A percentile compares a stretch with the other conserved stretches of the same genome.
phyloP scores from a whole-genome alignment of 53 echinoderm and acorn worm species.

The Echinarachnius parma region DNA sequence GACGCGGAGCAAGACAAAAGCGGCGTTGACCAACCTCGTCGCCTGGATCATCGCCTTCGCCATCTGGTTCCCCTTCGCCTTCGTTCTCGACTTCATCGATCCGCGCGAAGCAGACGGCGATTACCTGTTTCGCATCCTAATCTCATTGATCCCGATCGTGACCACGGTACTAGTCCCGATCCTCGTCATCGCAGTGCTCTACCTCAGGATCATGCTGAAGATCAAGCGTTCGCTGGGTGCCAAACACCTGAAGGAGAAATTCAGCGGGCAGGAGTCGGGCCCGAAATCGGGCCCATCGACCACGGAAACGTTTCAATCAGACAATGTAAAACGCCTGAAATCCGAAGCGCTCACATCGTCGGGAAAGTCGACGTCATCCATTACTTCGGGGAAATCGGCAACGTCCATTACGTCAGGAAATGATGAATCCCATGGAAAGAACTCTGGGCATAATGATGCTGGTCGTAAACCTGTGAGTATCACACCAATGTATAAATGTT shows the following conservation, averaged over 20 bases:
- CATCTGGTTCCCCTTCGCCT: conserved; percentile 8
- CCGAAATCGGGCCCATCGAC: not conserved
- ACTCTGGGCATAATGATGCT: too few relatives aligned
- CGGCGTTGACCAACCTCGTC: not conserved
- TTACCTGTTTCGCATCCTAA: not conserved
- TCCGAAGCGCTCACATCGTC: too few relatives aligned
- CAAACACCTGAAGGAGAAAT: not conserved
- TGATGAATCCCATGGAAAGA: too few relatives aligned
- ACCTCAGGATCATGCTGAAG: conserved; percentile 6
- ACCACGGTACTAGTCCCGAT: not conserved
- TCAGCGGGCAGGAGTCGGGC: not conserved
- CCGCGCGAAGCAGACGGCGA: not conserved
- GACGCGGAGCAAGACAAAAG: not conserved
- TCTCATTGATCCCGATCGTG: not conserved
- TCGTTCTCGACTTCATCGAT: not conserved
- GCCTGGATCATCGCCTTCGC: not conserved
- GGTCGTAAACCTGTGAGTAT: too few relatives aligned
- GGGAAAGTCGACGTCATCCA: too few relatives aligned
- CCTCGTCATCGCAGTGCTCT: conserved; percentile 2
- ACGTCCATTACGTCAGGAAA: too few relatives aligned
- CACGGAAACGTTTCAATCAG: too few relatives aligned
- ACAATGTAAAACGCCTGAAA: too few relatives aligned
- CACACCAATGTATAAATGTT: too few relatives aligned
- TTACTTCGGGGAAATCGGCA: too few relatives aligned
- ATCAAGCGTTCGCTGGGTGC: not conserved